phyloP scores from a whole-genome alignment of 2,797 vertebrate species.

The Odontamblyopus rebecca region DNA sequence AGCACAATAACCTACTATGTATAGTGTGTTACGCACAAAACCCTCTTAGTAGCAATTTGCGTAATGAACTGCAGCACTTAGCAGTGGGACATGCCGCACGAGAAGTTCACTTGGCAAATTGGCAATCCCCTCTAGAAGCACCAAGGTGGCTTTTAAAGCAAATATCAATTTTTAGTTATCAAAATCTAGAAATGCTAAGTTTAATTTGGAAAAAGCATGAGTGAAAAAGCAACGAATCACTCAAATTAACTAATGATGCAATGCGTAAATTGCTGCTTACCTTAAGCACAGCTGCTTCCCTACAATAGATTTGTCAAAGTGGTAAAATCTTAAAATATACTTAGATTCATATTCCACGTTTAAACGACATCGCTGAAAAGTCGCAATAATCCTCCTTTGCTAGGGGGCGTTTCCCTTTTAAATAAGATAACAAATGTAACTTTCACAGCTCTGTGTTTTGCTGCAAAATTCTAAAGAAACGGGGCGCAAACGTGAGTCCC shows the following conservation, averaged over 20 bases:
- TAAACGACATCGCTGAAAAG: constrained; percentile 47
- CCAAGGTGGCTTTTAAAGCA: background rate
- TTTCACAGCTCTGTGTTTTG: constrained; percentile 38
- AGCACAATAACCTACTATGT: background rate
- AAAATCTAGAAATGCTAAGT: background rate
- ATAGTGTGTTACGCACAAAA: background rate
- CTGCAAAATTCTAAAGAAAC: constrained; percentile 45
- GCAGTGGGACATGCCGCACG: background rate
- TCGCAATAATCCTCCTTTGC: constrained; percentile 43
- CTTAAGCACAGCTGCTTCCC: constrained; percentile 56
- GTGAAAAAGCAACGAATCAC: constrained; percentile 61
- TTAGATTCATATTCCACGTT: constrained; percentile 60
- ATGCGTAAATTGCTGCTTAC: constrained; percentile 56
- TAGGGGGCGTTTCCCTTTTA: constrained; percentile 27
- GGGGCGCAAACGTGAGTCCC: constrained; percentile 54
- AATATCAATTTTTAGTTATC: background rate
- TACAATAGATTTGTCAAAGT: constrained; percentile 34
- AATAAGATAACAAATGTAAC: constrained; percentile 33
- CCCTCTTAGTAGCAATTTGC: background rate
- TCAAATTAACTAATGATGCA: constrained; percentile 43
- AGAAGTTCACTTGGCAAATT: background rate
- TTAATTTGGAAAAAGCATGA: constrained; percentile 46
- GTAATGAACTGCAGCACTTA: constrained; percentile 1
- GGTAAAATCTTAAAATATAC: constrained; percentile 47
- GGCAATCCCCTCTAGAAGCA: background rate